Evolutionary conservation across 1,140 invertebrate species (phyloP), one percentile per base, ranked within the genome.

Genomic region (Apocrypta bakeri): DNA sequence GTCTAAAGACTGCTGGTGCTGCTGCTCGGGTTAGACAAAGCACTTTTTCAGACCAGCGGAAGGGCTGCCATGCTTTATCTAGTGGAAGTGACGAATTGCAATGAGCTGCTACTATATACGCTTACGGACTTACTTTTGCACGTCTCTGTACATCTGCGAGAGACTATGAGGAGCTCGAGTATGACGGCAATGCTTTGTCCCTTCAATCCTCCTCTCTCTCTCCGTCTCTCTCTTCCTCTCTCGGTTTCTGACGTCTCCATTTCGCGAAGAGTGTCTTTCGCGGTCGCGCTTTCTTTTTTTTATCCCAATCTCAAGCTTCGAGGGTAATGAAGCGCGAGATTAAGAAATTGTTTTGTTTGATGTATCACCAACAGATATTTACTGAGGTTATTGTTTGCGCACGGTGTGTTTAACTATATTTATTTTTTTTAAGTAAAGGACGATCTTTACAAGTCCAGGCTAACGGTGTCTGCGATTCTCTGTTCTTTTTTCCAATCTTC

Each of bases 71-170:
- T 87, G 84, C 82, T 88, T 87, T 90, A 90, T 90, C 86, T 88
- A 87, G 87, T 87, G 87, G 88, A 90, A 89, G 87, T 90, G 89
- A 90, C 87, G 87, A 88, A 90, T 89, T 86, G 87, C 87, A 84
- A 85, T 77, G 79, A 84, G 75, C 33, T 71, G 76, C 63, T 33
- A 3, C 42, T 48, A 48, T 48, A 48, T 48, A 48, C 37, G 31
- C 33, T 2, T 17, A 24, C 25, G 7, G 66, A 80, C 69, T 80
- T 73, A 63, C 31, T 73, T 25, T 33, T 27, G 14, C 14, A 4
- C 31, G 48, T 3, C 42, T n/a, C 37, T 31, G 25, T 61, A 27
- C 61, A 21, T 33, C 24, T 27, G 71, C 24, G 64, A 40, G 27
- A 33, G 42, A n/a, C 48, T 40, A n/a, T 21, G 29, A 81, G 71